Base-by-base conservation (phyloP, 2,113 vertebrate genomes). In the Okapia johnstoni region DNA sequence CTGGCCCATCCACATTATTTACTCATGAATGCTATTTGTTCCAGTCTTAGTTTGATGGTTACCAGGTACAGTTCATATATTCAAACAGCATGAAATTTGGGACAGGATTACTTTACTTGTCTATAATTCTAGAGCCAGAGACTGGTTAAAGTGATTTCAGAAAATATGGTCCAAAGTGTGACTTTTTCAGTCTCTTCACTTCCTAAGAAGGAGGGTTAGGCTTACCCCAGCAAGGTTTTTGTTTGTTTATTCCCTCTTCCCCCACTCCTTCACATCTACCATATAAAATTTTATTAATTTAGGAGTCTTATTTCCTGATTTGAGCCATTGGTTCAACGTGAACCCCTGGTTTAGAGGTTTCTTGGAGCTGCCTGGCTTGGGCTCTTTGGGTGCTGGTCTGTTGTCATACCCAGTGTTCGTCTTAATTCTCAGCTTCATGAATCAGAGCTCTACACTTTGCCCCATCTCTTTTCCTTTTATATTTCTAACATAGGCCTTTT, bases 211-310 rank as follows among this genome's bases (percentile, higher is more conserved):
- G 25, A 14, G 30, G 55, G 55, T 79, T 66, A 58, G 33, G 43
- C 28, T 85, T 77, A 61, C 17, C 30, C 8, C 16, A 88, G 26
- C 58, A 70, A 54, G 26, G 21, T n/a, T 28, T 81, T 28, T 52
- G 33, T 40, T 87, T 43, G 14, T 76, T 43, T 48, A 16, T 30
- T 55, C 23, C 25, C 33, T 6, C 8, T 0, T 4, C 8, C 5
- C 15, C 2, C 0, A 21, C 4, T 8, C 50, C 36, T 46, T n/a
- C 30, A 52, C 1, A 7, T 10, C 33, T 14, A 33, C 33, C 1
- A 7, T 61, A 30, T 36, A 13, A 14, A 17, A 52, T 76, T 50
- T 81, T 76, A 60, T 84, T 12, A 57, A 21, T 52, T 12, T 79
- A 55, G 26, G 90, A 40, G 48, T 11, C 7, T 88, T 87, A 50